Evolutionary conservation across 2,797 vertebrate species (phyloP), one percentile per base, ranked within the genome.

Genomic region (Neopelma chrysocephalum): DNA sequence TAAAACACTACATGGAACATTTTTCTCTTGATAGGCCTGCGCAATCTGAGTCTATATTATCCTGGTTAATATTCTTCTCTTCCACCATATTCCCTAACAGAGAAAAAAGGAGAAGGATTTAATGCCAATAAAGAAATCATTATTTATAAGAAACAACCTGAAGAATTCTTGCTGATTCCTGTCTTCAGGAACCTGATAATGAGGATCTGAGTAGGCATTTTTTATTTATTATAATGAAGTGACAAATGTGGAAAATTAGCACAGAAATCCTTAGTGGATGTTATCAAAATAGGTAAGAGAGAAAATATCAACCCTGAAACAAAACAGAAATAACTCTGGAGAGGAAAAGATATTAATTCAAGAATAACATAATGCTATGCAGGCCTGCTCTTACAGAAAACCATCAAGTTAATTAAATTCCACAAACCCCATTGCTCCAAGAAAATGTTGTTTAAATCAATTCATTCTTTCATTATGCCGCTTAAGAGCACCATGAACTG

Each of bases 341-440:
- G 72, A 96, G 76, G 82, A 84, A 95, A 96, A 93, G 61, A 96
- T 97, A 98, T 98, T 98, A 97, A 97, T 98, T 97, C 95, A 95
- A 87, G 93, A 97, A 96, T 93, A 98, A 95, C 90, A 92, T 96
- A 94, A 97, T 96, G 89, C 95, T 83, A 38, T 90, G 93, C 66
- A 94, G 93, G 58, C 89, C 89, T 97, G 85, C 89, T 97, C 88
- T 98, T 93, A 96, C 88, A 97, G 96, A 91, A 97, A 98, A 95
- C 95, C 77, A 96, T 97, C 96, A 96, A 97, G 94, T 97, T 98
- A 98, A 98, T 98, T 98, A 97, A 97, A 98, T 98, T 98, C 94
- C 94, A 93, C 92, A 97, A 98, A 98, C 95, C 96, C 96, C 97
- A 96, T 76, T 96, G 97, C 97, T 97, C 93, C 93, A 94, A 96